Evolutionary conservation across 1,140 invertebrate genomes (phyloP), one percentile per base, ranked within the genome.

Genomic region (Drosophila sechellia): DNA sequence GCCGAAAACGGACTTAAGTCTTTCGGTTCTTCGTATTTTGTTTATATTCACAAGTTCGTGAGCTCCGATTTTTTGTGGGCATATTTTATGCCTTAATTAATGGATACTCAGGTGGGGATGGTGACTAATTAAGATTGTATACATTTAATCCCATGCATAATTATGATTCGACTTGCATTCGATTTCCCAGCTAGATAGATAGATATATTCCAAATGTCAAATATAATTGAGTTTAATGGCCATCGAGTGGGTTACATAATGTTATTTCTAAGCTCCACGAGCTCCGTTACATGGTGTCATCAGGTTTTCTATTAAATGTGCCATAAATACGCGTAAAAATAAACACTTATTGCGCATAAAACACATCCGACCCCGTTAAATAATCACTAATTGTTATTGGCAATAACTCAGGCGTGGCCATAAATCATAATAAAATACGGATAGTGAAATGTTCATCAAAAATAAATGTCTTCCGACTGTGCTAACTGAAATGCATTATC

Each of bases 41-140:
- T 63, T 59, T 63, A 43, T 34, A 45, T 35, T n/a, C 2, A 25
- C 6, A 45, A 31, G 27, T 60, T 60, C 60, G 55, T 45, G 54
- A 17, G 15, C 2, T 22, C 3, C n/a, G 12, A 5, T 3, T 31
- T 48, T 48, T 46, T 52, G 22, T 34, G 12, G 46, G 17, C 25
- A 59, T 58, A 60, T 53, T 34, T 61, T 34, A 37, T 49, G 27
- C 5, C 64, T 68, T 65, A 43, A 68, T 68, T 68, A 52, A 68
- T 63, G 37, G 61, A 42, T 11, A 53, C 25, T 15, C 17, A 0
- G 12, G n/a, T 8, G 59, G 49, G 22, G 42, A 11, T 49, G 31
- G 10, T 27, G 20, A 43, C 64, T 53, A 68, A 68, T 65, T 43
- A 68, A 45, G 59, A 45, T 53, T 65, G 60, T 4, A 34, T 50